These are phyloP conservation scores for Hemicordylus capensis DNA, from an alignment of 2,113 vertebrate genomes.

Conservation along the genomic window DNA sequence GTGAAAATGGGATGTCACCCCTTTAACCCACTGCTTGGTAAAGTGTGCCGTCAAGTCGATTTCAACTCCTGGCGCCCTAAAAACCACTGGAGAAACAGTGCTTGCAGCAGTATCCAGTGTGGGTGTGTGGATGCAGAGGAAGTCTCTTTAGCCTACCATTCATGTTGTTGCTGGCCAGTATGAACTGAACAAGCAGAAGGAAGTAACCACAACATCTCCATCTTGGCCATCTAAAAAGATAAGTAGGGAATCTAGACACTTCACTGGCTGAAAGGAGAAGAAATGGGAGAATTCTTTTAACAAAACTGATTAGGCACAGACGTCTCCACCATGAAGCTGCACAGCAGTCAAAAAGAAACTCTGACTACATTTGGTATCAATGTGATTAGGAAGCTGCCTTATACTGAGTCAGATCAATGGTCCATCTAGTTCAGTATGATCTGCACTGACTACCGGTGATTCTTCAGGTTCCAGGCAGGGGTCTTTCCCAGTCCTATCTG, in stretches of 20 bases:
- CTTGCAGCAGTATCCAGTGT: too few relatives aligned
- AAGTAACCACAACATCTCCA: background rate
- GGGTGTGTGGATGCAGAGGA: background rate
- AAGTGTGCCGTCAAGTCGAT: too few relatives aligned
- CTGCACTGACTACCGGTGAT: too few relatives aligned
- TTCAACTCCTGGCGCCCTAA: too few relatives aligned
- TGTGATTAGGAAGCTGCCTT: too few relatives aligned
- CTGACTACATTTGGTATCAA: background rate
- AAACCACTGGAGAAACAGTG: background rate
- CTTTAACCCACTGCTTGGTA: background rate
- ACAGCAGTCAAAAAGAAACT: background rate
- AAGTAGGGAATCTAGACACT: background rate
- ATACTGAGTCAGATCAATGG: too few relatives aligned
- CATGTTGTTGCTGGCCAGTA: background rate
- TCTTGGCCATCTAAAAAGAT: background rate
- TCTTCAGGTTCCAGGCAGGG: too few relatives aligned
- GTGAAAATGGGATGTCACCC: background rate
- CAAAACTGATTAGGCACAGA: background rate
- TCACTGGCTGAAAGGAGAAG: too few relatives aligned
- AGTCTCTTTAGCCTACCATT: background rate
- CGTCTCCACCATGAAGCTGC: background rate
- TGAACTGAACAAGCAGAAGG: background rate
- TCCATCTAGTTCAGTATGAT: too few relatives aligned
- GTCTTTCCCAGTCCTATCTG: too few relatives aligned
- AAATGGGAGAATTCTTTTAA: background rate